Percentiles rank a stretch among this genome's conserved stretches.
Evolutionary conservation across 2,888 invertebrate genomes (phyloP).

Genomic region (Halocaridina rubra): DNA sequence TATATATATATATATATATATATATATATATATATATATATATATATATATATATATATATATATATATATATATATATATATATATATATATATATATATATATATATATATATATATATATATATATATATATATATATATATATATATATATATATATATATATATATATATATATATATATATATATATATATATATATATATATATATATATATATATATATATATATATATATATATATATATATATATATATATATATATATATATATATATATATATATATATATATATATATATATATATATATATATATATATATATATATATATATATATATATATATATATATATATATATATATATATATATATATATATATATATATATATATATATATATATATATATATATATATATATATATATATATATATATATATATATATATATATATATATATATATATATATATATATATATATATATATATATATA

Average conservation of each 20-base stretch:
- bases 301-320: neutral
- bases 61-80: neutral
- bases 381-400: neutral
- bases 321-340: neutral
- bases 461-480: neutral
- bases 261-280: neutral
- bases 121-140: neutral
- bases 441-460: neutral
- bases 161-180: neutral
- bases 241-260: neutral
- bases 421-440: neutral
- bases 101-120: neutral
- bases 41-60: neutral
- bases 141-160: neutral
- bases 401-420: neutral
- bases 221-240: neutral
- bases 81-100: neutral
- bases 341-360: neutral
- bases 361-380: neutral
- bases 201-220: neutral
- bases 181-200: neutral
- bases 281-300: neutral
- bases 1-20: neutral
- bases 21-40: neutral
- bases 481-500: neutral